Evolutionary conservation across 2,797 vertebrate genomes (phyloP), one percentile per base, ranked within the genome.

Genomic region (Poeciliopsis infans): DNA sequence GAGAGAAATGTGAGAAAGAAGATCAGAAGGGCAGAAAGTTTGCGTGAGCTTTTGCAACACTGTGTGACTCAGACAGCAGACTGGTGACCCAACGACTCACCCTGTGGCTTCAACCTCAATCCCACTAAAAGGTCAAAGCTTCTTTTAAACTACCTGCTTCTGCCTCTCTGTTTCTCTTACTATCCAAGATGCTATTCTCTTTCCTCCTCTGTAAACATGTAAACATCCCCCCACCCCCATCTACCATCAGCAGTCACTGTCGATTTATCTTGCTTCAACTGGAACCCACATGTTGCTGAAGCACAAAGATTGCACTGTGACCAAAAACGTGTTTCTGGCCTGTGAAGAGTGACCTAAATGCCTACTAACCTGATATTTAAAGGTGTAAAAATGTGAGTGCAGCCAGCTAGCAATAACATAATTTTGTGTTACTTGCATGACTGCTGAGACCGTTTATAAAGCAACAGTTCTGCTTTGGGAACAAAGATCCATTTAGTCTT

Each of bases 101-200:
- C 72, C 77, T 73, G 70, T 64, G 61, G 80, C 77, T 83, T 82
- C 66, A 83, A 78, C 72, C 47, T 76, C 25, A 15, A 79, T 79
- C 72, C 76, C 51, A 81, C 79, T 46, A 72, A 89, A 91, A 92
- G 91, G 89, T 92, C 84, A 89, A 53, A 64, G 55, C 79, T 81
- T 83, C 70, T 84, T 91, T 87, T 78, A 75, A 78, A 72, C 28
- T 77, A 83, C 83, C 85, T 78, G 80, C 70, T 75, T 74, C 75
- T 80, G 20, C 75, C 64, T 16, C 47, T 57, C 47, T 57, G 36
- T 83, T 55, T 79, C 41, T 70, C n/a, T 80, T n/a, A 45, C 46
- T 79, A 68, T 79, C n/a, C 59, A 55, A 47, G 16, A 20, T 51
- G 47, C 20, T 74, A 28, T 77, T 77, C 47, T 51, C 41, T 74